Base-by-base conservation (phyloP, 2,113 vertebrate genomes). In the Xiphophorus hellerii region DNA sequence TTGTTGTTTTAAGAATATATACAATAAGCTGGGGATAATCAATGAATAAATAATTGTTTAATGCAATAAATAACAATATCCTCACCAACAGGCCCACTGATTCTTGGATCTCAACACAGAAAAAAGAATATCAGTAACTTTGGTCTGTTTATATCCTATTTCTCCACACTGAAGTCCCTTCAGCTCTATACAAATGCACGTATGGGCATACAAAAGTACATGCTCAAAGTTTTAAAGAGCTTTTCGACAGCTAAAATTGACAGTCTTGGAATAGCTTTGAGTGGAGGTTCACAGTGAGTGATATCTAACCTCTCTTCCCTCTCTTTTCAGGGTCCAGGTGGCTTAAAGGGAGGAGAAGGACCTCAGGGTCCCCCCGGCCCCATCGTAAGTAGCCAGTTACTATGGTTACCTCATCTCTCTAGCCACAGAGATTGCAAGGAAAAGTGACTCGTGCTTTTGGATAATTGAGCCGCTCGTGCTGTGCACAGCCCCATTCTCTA, bases 301-400 rank as follows among this genome's bases (percentile, higher is more conserved):
- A 61, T 42, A 61, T 82, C 80, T 90, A 89, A 92, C 77, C 71
- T 85, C 63, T 54, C 60, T 80, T 54, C 90, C 74, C 76, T 93
- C 71, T 90, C 71, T 39, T 94, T 85, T 82, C 91, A 99, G 97
- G 98, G 97, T 90, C 92, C 95, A 80, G 92, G 84, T 88, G 97
- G 98, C 84, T 94, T 99, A 76, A 99, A 99, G 94, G 98, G 98
- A 94, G 97, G 97, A 62, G 98, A 99, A 95, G 98, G 98, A 33
- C 97, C 98, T 71, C 96, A 97, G 78, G 98, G 98, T 63, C 94
- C 96, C 67, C 95, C 94, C 4, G 98, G 98, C 51, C 97, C 97
- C 79, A 29, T 92, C 77, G 98, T 99, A 96, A 99, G 97, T 97
- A 94, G 20, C 84, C 74, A 8, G 78, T 94, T 90, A 44, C 91